A percentile compares a stretch with the other conserved stretches of the same genome.
These are phyloP conservation scores for Contarinia nasturtii DNA, from an alignment of 1,140 invertebrate species.

Conservation along the genomic window DNA sequence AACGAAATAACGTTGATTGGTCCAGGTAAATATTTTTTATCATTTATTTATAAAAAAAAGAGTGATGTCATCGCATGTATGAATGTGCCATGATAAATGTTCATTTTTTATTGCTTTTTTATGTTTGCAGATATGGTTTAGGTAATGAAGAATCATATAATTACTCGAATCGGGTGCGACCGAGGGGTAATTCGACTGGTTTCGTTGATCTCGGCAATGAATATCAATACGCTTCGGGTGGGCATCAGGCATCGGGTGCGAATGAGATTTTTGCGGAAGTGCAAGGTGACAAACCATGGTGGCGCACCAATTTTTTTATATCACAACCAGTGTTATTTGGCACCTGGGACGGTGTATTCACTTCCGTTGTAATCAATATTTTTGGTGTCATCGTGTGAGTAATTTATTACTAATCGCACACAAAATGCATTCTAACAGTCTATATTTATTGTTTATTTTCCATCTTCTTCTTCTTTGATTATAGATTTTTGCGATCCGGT, in stretches of 20 bases:
- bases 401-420: no score
- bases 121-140: conserved; percentile 11
- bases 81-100: no score
- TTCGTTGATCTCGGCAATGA: conserved; percentile 53
- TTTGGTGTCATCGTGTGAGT: conserved; percentile 78
- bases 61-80: no score
- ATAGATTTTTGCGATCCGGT: conserved; percentile 68
- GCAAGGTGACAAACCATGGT: conserved; percentile 40
- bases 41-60: no score
- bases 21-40: conserved; percentile 1
- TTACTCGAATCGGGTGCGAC: conserved; percentile 14
- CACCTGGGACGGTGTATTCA: conserved; percentile 84
- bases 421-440: no score
- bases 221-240: conserved; percentile 50
- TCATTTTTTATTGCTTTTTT: no score
- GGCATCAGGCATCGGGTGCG: conserved; percentile 60
- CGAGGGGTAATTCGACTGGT: conserved; percentile 33
- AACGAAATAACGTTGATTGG: background rate
- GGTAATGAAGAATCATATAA: conserved; percentile 20
- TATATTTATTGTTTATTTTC: no score
- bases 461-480: no score
- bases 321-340: conserved; percentile 88
- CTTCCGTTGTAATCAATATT: conserved; percentile 82
- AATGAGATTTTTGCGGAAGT: conserved; percentile 81
- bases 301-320: conserved; percentile 85